These are phyloP conservation scores for Ictalurus furcatus DNA, from an alignment of 2,113 vertebrate species.

Conservation along the genomic window DNA sequence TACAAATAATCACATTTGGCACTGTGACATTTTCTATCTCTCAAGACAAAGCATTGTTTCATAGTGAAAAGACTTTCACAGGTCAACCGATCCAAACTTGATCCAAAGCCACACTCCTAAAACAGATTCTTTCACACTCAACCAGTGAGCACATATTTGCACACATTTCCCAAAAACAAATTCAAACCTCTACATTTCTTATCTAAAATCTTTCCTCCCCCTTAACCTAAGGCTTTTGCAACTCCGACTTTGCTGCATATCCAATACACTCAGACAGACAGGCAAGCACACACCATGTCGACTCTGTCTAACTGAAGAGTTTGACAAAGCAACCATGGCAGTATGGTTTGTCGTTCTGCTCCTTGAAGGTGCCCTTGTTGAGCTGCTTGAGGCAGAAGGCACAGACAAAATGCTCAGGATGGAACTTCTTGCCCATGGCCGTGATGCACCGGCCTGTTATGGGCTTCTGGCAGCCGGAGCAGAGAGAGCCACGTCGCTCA, in stretches of 20 bases:
- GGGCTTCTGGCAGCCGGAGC: slow-evolving; percentile 98
- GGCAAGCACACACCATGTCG: not conserved
- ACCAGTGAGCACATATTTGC: slow-evolving; percentile 70
- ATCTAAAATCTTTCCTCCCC: not conserved
- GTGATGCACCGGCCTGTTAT: slow-evolving; percentile 99
- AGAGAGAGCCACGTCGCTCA: slow-evolving; percentile 90
- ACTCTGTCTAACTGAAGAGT: slow-evolving; percentile 88
- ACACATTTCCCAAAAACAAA: slow-evolving; percentile 14
- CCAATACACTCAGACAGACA: slow-evolving; percentile 18
- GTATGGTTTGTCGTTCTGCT: slow-evolving; percentile 99
- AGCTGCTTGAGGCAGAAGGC: slow-evolving; percentile 99
- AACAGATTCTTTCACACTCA: slow-evolving; percentile 61
- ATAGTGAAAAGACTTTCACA: slow-evolving; percentile 28
- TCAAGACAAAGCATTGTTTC: not conserved
- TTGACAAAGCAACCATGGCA: slow-evolving; percentile 98
- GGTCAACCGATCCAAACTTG: slow-evolving; percentile 48
- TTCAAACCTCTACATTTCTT: slow-evolving; percentile 21
- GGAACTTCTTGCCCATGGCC: slow-evolving; percentile 97
- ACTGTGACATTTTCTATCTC: not conserved
- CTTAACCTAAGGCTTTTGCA: not conserved
- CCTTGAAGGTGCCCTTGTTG: slow-evolving; percentile 99
- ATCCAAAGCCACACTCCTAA: slow-evolving; percentile 15
- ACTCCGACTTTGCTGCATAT: not conserved
- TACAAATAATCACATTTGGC: slow-evolving; percentile 6
- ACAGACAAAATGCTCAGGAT: slow-evolving; percentile 98